phyloP scores from a whole-genome alignment of 2,797 vertebrate species.

The Distichodus sexfasciatus region DNA sequence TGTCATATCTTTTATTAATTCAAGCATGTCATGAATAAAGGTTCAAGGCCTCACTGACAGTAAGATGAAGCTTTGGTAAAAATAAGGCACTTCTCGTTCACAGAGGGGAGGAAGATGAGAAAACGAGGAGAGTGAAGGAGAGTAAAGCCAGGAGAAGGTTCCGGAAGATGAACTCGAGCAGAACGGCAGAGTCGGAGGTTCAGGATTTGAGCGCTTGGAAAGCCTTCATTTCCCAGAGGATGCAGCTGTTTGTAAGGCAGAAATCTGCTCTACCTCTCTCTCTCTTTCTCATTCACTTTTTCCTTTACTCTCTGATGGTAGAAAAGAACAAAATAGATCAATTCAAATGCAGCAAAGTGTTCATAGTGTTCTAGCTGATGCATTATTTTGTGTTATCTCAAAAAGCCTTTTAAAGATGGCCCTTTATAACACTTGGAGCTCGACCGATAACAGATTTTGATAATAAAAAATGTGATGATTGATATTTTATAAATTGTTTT shows the following conservation, averaged over 20 bases:
- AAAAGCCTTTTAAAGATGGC: too few relatives aligned
- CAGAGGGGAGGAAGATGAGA: constrained; percentile 75
- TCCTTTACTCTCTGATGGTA: neutral
- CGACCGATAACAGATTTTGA: too few relatives aligned
- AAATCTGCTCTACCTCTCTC: neutral
- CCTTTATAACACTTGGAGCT: too few relatives aligned
- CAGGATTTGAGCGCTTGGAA: constrained; percentile 86
- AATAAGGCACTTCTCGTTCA: constrained; percentile 21
- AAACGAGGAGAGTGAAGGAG: constrained; percentile 57
- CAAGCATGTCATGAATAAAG: neutral
- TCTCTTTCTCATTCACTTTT: constrained; percentile 6
- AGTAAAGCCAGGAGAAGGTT: constrained; percentile 67
- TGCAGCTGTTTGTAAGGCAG: constrained; percentile 83
- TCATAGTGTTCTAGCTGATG: too few relatives aligned
- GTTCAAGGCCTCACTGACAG: too few relatives aligned
- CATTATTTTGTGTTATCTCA: too few relatives aligned
- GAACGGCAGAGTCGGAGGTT: constrained; percentile 74
- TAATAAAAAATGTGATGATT: too few relatives aligned
- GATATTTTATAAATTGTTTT: too few relatives aligned
- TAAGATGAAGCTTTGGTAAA: neutral
- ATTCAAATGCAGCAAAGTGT: too few relatives aligned
- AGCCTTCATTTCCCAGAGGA: constrained; percentile 82
- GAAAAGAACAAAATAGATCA: too few relatives aligned
- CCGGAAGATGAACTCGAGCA: constrained; percentile 68
- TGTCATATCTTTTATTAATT: too few relatives aligned